These are phyloP conservation scores for Mimumesa dahlbomi DNA, from an alignment of 2,888 invertebrate species.

Conservation along the genomic window DNA sequence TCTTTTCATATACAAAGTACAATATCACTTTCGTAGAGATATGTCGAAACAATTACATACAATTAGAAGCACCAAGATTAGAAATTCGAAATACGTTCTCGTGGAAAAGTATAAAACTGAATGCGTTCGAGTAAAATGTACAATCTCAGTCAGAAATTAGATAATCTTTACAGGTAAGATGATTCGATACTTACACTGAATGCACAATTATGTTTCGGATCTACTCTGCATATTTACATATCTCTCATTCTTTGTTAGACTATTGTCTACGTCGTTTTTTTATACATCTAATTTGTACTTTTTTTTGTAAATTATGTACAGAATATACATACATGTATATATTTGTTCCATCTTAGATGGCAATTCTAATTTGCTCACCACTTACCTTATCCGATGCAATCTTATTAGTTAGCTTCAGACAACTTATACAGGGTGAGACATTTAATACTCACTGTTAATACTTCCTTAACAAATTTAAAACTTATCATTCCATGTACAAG, in stretches of 20 bases:
- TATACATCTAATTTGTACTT: slow-evolving; percentile 32
- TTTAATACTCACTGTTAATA: too few relatives aligned
- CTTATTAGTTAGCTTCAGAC: slow-evolving; percentile 10
- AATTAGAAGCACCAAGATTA: not conserved
- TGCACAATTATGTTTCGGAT: not conserved
- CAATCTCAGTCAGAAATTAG: too few relatives aligned
- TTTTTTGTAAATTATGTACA: slow-evolving; percentile 13
- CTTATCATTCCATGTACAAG: too few relatives aligned
- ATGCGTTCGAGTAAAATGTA: too few relatives aligned
- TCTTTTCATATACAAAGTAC: not conserved
- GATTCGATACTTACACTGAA: not conserved
- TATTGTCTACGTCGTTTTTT: too few relatives aligned
- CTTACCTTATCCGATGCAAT: slow-evolving; percentile 54
- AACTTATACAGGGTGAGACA: slow-evolving; percentile 34
- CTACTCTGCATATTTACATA: too few relatives aligned
- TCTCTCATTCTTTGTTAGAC: too few relatives aligned
- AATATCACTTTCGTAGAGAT: slow-evolving; percentile 7
- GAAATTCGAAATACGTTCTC: not conserved
- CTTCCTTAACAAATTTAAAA: too few relatives aligned
- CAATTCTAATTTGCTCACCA: slow-evolving; percentile 40
- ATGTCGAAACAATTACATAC: too few relatives aligned
- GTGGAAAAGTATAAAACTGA: too few relatives aligned
- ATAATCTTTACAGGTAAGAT: not conserved
- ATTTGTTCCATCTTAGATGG: not conserved
- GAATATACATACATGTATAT: slow-evolving; percentile 12